Evolutionary conservation across 2,113 vertebrate genomes (phyloP).

Genomic region (Bungarus multicinctus): DNA sequence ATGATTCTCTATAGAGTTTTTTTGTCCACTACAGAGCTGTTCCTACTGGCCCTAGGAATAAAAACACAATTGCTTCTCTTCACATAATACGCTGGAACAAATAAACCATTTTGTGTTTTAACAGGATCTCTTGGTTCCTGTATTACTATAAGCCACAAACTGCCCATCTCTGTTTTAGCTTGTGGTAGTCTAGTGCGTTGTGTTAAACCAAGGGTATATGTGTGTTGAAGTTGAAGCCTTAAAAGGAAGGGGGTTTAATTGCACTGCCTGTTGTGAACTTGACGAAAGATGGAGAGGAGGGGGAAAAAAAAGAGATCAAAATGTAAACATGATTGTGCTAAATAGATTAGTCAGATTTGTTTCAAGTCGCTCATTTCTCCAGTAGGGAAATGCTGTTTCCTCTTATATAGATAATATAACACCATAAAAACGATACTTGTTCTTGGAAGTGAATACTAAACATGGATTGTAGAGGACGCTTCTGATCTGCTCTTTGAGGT

Average conservation of each 20-base stretch:
- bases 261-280: not conserved
- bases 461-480: not conserved
- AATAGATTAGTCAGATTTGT: not conserved
- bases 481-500: not conserved
- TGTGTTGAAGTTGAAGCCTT: not conserved
- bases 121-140: not conserved
- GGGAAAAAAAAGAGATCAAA: not conserved
- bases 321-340: not conserved
- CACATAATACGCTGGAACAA: not conserved
- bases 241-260: not conserved
- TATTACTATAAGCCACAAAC: not conserved
- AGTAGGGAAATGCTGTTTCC: not conserved
- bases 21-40: no score
- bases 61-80: not conserved
- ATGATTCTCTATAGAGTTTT: no score
- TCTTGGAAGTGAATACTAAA: not conserved
- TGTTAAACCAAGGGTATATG: not conserved
- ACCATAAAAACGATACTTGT: not conserved
- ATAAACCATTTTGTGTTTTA: not conserved
- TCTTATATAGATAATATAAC: not conserved
- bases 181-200: not conserved
- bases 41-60: not conserved
- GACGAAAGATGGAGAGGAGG: not conserved
- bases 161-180: not conserved
- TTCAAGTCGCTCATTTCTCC: not conserved